Percentiles rank a stretch among this genome's conserved stretches.
phyloP scores from a whole-genome alignment of 2,888 invertebrate genomes.

The Pterostichus madidus region DNA sequence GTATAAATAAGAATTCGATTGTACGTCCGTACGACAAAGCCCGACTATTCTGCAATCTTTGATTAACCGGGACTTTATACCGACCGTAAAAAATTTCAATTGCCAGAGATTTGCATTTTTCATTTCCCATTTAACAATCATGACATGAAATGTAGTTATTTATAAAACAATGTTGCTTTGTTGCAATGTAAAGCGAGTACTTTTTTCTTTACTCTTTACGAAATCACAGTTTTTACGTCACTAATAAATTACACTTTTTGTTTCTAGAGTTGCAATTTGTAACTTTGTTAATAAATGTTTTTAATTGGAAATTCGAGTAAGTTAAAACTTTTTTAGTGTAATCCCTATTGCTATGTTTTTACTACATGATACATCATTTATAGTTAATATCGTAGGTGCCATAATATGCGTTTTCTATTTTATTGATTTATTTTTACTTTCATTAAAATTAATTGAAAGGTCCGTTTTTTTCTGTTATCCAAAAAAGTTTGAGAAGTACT shows the following conservation, averaged over 20 bases:
- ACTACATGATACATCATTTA: too few relatives aligned
- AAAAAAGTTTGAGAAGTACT: too few relatives aligned
- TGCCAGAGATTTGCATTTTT: constrained; percentile 40
- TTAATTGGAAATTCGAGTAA: background rate
- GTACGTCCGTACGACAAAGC: background rate
- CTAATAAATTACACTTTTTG: constrained; percentile 9
- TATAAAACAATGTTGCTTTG: constrained; percentile 40
- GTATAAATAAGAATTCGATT: constrained; percentile 13
- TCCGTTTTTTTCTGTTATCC: too few relatives aligned
- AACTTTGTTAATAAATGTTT: background rate
- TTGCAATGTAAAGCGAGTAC: background rate
- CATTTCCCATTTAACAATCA: constrained; percentile 40
- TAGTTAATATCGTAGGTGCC: too few relatives aligned
- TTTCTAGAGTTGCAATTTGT: background rate
- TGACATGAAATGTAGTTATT: constrained; percentile 34
- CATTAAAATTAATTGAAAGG: too few relatives aligned
- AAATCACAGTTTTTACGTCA: background rate
- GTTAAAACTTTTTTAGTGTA: background rate
- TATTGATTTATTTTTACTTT: too few relatives aligned
- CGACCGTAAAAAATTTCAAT: constrained; percentile 41
- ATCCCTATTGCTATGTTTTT: too few relatives aligned
- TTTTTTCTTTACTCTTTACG: background rate
- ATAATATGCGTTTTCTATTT: too few relatives aligned
- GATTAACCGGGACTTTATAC: constrained; percentile 37
- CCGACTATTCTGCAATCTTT: constrained; percentile 26